Percentiles rank a stretch among this genome's conserved stretches.
These are phyloP conservation scores for Sinocyclocheilus grahami DNA, from an alignment of 2,113 vertebrate species.

Conservation along the genomic window DNA sequence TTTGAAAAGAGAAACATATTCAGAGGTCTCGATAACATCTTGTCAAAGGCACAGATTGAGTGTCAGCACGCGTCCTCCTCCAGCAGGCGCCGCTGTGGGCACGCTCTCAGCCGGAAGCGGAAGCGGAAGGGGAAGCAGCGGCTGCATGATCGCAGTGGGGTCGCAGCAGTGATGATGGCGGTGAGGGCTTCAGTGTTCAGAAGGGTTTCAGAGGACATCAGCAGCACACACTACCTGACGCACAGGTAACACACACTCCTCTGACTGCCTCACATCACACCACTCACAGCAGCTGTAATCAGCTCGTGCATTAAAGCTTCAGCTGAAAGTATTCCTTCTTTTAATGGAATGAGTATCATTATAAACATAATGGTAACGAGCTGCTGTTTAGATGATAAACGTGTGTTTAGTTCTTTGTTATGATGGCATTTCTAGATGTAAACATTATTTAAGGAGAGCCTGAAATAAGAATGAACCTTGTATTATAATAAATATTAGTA, in stretches of 20 bases:
- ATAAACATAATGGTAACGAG: not conserved
- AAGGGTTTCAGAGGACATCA: slow-evolving; percentile 53
- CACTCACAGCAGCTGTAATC: not conserved
- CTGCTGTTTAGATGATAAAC: not conserved
- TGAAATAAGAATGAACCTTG: not conserved
- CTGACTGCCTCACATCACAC: not conserved
- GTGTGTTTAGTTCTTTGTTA: not conserved
- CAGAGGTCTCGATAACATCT: too few relatives aligned
- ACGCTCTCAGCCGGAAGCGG: not conserved
- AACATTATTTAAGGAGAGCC: not conserved
- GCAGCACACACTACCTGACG: slow-evolving; percentile 15
- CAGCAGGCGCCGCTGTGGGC: not conserved
- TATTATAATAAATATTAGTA: too few relatives aligned
- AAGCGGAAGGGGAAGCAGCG: not conserved
- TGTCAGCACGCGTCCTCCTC: not conserved
- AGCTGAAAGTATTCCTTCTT: not conserved
- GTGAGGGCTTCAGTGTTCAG: slow-evolving; percentile 68
- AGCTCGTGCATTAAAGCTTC: not conserved
- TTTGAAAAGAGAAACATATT: not conserved
- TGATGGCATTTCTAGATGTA: not conserved
- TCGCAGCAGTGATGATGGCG: slow-evolving; percentile 66
- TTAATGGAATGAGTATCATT: not conserved
- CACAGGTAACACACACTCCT: slow-evolving; percentile 61
- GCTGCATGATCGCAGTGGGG: slow-evolving; percentile 34
- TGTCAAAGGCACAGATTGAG: too few relatives aligned